phyloP scores from a whole-genome alignment of 2,888 invertebrate genomes.

The Drosophila neonasuta region DNA sequence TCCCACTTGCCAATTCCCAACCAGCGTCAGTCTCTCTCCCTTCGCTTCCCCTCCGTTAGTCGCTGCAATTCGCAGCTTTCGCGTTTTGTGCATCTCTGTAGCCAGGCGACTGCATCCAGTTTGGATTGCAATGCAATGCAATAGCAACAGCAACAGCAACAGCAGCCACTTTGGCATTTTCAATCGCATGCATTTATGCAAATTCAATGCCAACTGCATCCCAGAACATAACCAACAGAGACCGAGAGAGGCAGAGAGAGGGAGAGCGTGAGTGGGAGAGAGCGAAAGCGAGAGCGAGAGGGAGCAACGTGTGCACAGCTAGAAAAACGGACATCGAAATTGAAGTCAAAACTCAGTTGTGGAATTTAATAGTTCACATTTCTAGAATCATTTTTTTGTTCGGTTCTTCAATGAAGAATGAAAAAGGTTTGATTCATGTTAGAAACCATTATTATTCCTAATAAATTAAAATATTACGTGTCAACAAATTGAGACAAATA shows the following conservation, averaged over 20 bases:
- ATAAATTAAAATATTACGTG: background rate
- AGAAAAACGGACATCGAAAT: background rate
- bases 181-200: conserved; percentile 67
- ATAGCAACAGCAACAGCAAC: conserved; percentile 32
- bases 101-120: background rate
- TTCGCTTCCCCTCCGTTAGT: background rate
- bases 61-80: conserved; percentile 31
- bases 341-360: background rate
- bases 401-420: too few relatives aligned
- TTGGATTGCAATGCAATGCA: conserved; percentile 35
- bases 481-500: background rate
- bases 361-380: background rate
- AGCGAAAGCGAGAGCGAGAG: background rate
- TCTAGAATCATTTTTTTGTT: too few relatives aligned
- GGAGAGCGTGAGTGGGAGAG: background rate
- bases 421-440: too few relatives aligned
- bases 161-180: conserved; percentile 62
- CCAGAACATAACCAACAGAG: conserved; percentile 30
- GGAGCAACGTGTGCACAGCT: background rate
- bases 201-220: conserved; percentile 65
- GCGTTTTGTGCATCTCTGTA: conserved; percentile 37
- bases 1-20: background rate
- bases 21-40: background rate
- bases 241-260: background rate
- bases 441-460: too few relatives aligned